Percentiles rank a stretch among this genome's conserved stretches.
These are phyloP conservation scores for Phenacoccus solenopsis DNA, from an alignment of 1,140 invertebrate genomes.

Conservation along the genomic window DNA sequence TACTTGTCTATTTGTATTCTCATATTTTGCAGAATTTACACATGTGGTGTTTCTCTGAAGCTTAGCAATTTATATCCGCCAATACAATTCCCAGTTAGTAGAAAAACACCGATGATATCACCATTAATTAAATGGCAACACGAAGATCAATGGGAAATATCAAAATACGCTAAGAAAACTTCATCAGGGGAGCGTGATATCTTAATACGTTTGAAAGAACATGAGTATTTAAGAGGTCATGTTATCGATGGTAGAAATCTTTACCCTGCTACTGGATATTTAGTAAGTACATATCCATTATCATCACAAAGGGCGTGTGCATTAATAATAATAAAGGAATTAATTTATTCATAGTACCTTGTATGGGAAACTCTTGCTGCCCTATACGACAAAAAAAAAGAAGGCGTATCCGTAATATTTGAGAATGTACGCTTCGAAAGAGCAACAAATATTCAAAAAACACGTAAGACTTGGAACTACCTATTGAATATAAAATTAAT, in stretches of 20 bases:
- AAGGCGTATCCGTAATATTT: conserved; percentile 67
- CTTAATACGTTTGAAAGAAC: no score
- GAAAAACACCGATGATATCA: conserved; percentile 55
- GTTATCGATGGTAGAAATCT: conserved; percentile 82
- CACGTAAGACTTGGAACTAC: conserved; percentile 37
- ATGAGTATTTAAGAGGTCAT: conserved; percentile 70
- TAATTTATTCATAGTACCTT: conserved; percentile 36
- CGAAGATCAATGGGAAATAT: not conserved
- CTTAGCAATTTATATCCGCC: conserved; percentile 44
- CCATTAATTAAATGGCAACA: conserved; percentile 58
- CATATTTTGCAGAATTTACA: conserved; percentile 60
- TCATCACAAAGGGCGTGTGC: no score
- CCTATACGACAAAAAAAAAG: conserved; percentile 52
- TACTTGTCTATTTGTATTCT: not conserved
- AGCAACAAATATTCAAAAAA: conserved; percentile 64
- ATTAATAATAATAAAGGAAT: no score
- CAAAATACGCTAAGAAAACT: not conserved
- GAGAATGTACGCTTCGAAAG: conserved; percentile 72
- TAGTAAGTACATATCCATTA: conserved; percentile 38
- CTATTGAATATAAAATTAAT: no score
- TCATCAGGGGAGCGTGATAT: not conserved
- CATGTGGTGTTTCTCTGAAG: conserved; percentile 46
- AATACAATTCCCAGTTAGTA: conserved; percentile 55
- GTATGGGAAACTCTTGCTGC: conserved; percentile 83
- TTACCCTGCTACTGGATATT: conserved; percentile 91